Base-by-base conservation (phyloP, 2,113 vertebrate genomes). In the Regulus satrapa region DNA sequence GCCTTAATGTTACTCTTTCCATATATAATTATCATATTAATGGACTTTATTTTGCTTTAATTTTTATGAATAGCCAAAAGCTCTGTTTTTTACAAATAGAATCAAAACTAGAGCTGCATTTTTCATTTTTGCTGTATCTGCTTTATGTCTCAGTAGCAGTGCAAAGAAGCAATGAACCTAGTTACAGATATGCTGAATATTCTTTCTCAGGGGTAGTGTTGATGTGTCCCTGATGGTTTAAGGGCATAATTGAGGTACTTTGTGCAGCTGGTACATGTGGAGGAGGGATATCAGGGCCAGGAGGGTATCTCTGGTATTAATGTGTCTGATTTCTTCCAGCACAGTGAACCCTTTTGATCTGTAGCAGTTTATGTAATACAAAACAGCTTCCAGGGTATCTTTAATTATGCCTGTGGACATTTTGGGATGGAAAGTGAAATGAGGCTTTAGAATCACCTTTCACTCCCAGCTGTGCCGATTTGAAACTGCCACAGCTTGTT, bases 311-410 rank as follows among this genome's bases (percentile, higher is more conserved):
- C 59, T 81, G 55, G 51, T 79, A 62, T 93, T 96, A 85, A 87
- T 68, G 41, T 78, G 79, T 80, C 75, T 90, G 90, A 90, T 92
- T 93, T 92, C 78, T 93, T 88, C 63, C 88, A 94, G 87, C 89
- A 83, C 78, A 80, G 88, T 91, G 92, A 96, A 92, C 85, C 49
- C 55, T 92, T 92, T 88, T 95, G 92, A 96, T 94, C 82, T 95
- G 67, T 58, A 88, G 88, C 67, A 88, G 66, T 95, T 94, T 93
- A 49, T 93, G 90, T 74, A 75, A 86, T 56, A 52, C 64, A 88
- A 80, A 96, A 68, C 51, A 86, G 90, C 72, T 83, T 95, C 85
- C 55, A n/a, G 74, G 54, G 26, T 89, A 69, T 90, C 73, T 96
- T 96, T 90, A 92, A 95, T 96, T 97, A 94, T 78, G 72, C 75